Percentiles rank a stretch among this genome's conserved stretches.
phyloP scores from a whole-genome alignment of 2,113 vertebrate species.

The Kryptolebias marmoratus region DNA sequence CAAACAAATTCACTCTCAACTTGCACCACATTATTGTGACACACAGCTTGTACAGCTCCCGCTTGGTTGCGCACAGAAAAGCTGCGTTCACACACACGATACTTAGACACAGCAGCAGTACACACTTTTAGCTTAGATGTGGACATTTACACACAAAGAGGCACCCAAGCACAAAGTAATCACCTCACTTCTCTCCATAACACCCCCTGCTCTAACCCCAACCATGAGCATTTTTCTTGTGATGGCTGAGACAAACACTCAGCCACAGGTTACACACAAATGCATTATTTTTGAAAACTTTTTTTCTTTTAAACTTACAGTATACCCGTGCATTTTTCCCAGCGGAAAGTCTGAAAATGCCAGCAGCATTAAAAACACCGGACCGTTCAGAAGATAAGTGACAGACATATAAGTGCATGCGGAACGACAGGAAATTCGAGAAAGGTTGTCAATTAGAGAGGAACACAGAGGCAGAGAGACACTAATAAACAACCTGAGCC shows the following conservation, averaged over 20 bases:
- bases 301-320: conserved; percentile 38
- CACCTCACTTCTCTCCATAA: conserved; percentile 28
- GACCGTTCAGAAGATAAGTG: conserved; percentile 38
- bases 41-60: conserved; percentile 40
- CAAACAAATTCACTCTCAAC: conserved; percentile 32
- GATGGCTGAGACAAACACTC: conserved; percentile 46
- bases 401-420: conserved; percentile 26
- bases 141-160: conserved; percentile 64
- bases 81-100: conserved; percentile 41
- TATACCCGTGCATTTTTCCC: conserved; percentile 5
- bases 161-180: conserved; percentile 60
- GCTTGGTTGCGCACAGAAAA: conserved; percentile 52
- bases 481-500: conserved; percentile 54
- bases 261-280: conserved; percentile 9
- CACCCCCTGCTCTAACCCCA: conserved; percentile 31
- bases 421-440: conserved; percentile 9
- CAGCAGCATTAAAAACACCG: conserved; percentile 43
- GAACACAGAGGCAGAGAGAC: conserved; percentile 23
- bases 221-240: conserved; percentile 44
- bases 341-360: conserved; percentile 43
- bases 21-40: conserved; percentile 40
- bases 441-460: conserved; percentile 29
- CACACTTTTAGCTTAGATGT: conserved; percentile 52
- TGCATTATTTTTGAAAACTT: conserved; percentile 34
- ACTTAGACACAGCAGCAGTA: neutral